Percentiles rank a stretch among this genome's conserved stretches.
Conservation (phyloP, 2,888 invertebrate species). For the Trachelus stipa region DNA sequence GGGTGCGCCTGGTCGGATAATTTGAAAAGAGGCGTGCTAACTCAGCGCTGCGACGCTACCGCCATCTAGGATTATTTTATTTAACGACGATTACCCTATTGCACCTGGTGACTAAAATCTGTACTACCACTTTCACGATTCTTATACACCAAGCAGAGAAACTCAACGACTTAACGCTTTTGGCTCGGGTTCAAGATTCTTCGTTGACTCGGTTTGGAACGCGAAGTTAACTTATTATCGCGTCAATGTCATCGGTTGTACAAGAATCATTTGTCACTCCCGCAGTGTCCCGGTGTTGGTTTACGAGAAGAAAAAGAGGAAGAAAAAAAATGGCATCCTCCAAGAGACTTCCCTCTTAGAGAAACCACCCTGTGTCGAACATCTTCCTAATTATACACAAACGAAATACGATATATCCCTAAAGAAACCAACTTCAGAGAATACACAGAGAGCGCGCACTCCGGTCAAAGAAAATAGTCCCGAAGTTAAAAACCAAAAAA, state of each 20-base stretch:
- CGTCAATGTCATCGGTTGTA: background rate
- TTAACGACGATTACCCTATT: background rate
- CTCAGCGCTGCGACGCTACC: background rate
- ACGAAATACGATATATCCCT: background rate
- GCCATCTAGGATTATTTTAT: background rate
- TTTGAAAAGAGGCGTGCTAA: background rate
- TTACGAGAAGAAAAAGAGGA: background rate
- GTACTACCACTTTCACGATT: background rate
- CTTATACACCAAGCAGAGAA: background rate
- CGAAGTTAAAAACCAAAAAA: background rate
- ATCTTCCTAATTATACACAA: background rate
- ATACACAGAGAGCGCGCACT: background rate
- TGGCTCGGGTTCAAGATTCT: background rate
- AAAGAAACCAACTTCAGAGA: background rate
- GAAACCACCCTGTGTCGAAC: background rate
- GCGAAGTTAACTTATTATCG: background rate
- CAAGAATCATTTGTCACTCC: background rate
- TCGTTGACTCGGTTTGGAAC: background rate
- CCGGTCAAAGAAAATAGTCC: background rate
- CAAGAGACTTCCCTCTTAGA: background rate
- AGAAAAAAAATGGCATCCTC: background rate
- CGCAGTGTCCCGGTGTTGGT: no score
- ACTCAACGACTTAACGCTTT: background rate
- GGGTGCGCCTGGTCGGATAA: conserved; percentile 16
- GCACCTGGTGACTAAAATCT: background rate